Evolutionary conservation across 1,140 invertebrate genomes (phyloP), one percentile per base, ranked within the genome.

Genomic region (Eueides isabella): DNA sequence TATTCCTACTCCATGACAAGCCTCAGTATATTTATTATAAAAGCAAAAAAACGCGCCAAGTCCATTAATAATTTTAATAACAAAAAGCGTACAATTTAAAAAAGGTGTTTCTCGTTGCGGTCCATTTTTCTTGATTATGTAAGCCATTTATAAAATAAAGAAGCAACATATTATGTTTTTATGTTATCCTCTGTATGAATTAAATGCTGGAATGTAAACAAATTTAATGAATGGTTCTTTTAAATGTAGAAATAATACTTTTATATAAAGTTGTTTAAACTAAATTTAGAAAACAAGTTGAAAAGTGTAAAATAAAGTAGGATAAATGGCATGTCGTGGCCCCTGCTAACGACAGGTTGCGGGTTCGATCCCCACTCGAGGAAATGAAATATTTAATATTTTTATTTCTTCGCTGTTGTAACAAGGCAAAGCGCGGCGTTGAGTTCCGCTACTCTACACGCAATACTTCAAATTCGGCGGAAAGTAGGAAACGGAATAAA

Each of bases 81-180:
- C 29, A 30, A 68, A 68, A 68, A 19, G 61, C 9, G 48, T 26
- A 55, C 23, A 55, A 26, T 62, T 61, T 62, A 73, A 67, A n/a
- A 73, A 67, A 73, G 72, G 31, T 61, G 65, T 41, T 61, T 55
- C 48, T 55, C 48, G 48, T 55, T 11, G 35, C 30, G 63, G 28
- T 23, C 48, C 72, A 73, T 73, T 67, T 33, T 61, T 80, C 79
- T 62, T 69, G 55, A 64, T 72, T 72, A 80, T 72, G 68, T 76
- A 74, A 72, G 76, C 61, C 67, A 61, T 69, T 61, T 69, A 61
- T 61, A 69, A 61, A 61, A 61, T 63, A 63, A 29, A 31, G n/a
- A 63, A 14, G 30, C 23, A 26, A 55, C 48, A 55, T 55, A 55
- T 55, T 55, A 55, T 55, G 11, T 55, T 55, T 26, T 23, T 26